Percentiles rank a stretch among this genome's conserved stretches.
Evolutionary conservation across 2,888 invertebrate genomes (phyloP).

Genomic region (Plemyria rubiginata): DNA sequence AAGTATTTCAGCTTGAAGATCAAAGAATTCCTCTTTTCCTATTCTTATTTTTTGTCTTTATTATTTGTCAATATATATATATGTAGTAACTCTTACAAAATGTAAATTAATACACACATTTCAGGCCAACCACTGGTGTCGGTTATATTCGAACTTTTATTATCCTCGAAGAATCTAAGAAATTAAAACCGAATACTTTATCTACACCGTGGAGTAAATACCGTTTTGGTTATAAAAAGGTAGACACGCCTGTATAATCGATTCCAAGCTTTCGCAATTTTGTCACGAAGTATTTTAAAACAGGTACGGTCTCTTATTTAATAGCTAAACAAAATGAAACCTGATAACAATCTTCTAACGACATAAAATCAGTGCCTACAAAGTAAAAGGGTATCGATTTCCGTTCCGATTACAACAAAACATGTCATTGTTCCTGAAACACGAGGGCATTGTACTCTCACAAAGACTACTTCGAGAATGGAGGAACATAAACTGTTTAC

Average conservation of each 20-base stretch:
- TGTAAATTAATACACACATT: too few species aligned
- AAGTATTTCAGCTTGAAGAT: background rate
- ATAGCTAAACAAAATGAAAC: slow-evolving; percentile 23
- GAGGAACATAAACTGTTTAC: slow-evolving; percentile 55
- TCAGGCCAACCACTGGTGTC: too few species aligned
- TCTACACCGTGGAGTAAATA: too few species aligned
- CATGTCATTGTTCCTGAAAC: slow-evolving; percentile 42
- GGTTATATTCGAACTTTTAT: too few species aligned
- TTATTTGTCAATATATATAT: too few species aligned
- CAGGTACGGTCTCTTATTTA: slow-evolving; percentile 7
- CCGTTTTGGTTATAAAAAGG: background rate
- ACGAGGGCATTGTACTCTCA: slow-evolving; percentile 38
- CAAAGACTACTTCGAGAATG: slow-evolving; percentile 45
- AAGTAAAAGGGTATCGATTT: slow-evolving; percentile 37
- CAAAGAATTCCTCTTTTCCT: background rate
- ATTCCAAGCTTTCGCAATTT: slow-evolving; percentile 5
- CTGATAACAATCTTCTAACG: slow-evolving; percentile 31
- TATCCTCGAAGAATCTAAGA: too few species aligned
- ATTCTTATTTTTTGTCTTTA: too few species aligned
- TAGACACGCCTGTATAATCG: background rate
- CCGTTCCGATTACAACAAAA: slow-evolving; percentile 42
- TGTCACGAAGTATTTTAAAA: slow-evolving; percentile 13
- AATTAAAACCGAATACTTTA: too few species aligned
- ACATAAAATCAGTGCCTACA: slow-evolving; percentile 29
- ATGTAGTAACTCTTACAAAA: too few species aligned